Conservation (phyloP, 2,797 vertebrate species). For the Hippopotamyrus pictus region DNA sequence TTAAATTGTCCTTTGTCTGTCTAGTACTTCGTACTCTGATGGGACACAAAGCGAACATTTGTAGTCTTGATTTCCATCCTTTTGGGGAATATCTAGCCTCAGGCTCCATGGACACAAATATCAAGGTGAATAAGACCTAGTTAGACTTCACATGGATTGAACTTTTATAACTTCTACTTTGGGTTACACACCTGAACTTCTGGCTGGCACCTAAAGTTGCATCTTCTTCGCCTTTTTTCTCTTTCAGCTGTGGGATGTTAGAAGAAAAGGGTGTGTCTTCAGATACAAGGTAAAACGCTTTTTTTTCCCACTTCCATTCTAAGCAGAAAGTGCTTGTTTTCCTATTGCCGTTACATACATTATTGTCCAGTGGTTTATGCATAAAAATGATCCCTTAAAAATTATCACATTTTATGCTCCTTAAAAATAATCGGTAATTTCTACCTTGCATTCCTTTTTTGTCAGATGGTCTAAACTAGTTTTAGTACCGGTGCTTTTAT, state of each 20-base stretch:
- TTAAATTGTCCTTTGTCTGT: constrained; percentile 18
- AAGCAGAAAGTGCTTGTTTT: neutral
- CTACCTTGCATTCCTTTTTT: neutral
- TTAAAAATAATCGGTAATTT: neutral
- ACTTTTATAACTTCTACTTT: neutral
- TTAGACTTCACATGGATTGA: neutral
- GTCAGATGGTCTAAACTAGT: neutral
- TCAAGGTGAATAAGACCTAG: constrained; percentile 70
- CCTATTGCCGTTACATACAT: neutral
- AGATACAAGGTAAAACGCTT: constrained; percentile 75
- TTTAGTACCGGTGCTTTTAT: neutral
- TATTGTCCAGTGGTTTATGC: neutral
- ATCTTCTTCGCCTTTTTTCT: neutral
- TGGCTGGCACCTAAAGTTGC: neutral
- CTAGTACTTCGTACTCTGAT: constrained; percentile 80
- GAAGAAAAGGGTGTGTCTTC: constrained; percentile 89
- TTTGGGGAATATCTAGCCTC: constrained; percentile 85
- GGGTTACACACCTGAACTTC: neutral
- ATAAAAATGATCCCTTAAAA: neutral
- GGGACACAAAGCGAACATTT: constrained; percentile 88
- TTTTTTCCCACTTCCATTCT: neutral
- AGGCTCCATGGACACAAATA: constrained; percentile 86
- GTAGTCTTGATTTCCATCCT: constrained; percentile 88
- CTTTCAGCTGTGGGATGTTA: constrained; percentile 86
- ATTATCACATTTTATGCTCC: neutral